Evolutionary conservation across 1,140 invertebrate genomes (phyloP).

Genomic region (Mesaphorura yosii): DNA sequence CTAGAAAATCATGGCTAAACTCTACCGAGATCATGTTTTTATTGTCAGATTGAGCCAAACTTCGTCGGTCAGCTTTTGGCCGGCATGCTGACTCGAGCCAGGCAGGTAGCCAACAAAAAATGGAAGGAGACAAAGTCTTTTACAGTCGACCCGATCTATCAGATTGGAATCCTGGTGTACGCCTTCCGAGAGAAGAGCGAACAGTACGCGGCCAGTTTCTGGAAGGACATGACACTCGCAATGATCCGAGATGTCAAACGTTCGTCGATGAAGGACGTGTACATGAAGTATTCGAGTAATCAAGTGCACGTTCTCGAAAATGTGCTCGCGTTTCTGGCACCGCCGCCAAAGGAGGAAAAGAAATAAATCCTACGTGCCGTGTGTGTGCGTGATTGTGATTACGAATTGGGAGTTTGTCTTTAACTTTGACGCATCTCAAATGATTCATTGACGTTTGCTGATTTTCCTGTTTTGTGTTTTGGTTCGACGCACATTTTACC

Average conservation of each 20-base stretch:
- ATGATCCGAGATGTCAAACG: neutral
- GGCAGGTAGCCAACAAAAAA: neutral
- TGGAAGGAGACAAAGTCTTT: neutral
- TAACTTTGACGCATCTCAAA: no score
- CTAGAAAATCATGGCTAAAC: neutral
- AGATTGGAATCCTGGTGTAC: conserved; percentile 10
- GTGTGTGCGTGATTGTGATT: no score
- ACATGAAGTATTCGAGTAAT: neutral
- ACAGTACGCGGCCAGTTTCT: conserved; percentile 12
- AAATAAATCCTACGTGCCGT: no score
- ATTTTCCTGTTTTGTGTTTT: no score
- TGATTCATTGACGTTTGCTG: no score
- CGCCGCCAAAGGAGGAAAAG: no score
- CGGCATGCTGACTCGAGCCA: conserved; percentile 1
- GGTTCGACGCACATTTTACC: no score
- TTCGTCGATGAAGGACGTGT: neutral
- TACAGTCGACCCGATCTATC: conserved; percentile 4
- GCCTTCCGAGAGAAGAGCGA: conserved; percentile 11
- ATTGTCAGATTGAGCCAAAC: conserved; percentile 14
- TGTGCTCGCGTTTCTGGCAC: neutral
- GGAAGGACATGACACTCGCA: conserved; percentile 13
- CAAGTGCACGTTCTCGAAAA: neutral
- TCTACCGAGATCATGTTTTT: no score
- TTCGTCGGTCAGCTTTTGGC: conserved; percentile 15
- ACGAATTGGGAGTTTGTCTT: no score